A percentile compares a stretch with the other conserved stretches of the same genome.
Conservation (phyloP, 1,140 invertebrate genomes). For the Akabosia matsudoensis region DNA sequence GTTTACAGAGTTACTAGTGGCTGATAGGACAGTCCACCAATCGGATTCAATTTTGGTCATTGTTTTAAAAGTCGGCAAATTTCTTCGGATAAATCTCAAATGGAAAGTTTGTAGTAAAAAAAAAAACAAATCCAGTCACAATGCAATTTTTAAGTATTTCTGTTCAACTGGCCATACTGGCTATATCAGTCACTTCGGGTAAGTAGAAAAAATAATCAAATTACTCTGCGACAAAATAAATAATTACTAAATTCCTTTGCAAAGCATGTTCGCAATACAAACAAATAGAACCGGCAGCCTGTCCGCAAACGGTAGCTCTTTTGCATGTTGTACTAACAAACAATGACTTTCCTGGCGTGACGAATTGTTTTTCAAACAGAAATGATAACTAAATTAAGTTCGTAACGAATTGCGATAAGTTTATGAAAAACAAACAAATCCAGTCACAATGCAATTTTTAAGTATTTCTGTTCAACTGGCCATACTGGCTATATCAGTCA, state of each 20-base stretch:
- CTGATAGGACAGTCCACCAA: slow-evolving; percentile 13
- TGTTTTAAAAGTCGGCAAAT: neutral
- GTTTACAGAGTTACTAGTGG: neutral
- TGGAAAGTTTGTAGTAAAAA: neutral
- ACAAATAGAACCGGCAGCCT: too few species aligned
- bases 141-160: slow-evolving; percentile 21
- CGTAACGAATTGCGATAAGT: too few species aligned
- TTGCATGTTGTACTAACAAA: too few species aligned
- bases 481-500: slow-evolving; percentile 12
- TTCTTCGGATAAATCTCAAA: neutral
- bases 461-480: neutral
- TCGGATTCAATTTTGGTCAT: neutral
- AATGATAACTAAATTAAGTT: too few species aligned
- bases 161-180: neutral
- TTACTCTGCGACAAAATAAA: too few species aligned
- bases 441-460: slow-evolving; percentile 19
- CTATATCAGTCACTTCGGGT: slow-evolving; percentile 11
- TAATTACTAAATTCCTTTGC: too few species aligned
- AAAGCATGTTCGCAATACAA: too few species aligned
- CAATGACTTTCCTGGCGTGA: too few species aligned
- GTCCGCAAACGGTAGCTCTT: too few species aligned
- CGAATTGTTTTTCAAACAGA: too few species aligned
- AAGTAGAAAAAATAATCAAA: neutral
- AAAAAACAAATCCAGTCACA: neutral
- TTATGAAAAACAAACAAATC: too few species aligned